Conservation (phyloP, 92 coral and sea anemone species). For the Meandrina meandrites region DNA sequence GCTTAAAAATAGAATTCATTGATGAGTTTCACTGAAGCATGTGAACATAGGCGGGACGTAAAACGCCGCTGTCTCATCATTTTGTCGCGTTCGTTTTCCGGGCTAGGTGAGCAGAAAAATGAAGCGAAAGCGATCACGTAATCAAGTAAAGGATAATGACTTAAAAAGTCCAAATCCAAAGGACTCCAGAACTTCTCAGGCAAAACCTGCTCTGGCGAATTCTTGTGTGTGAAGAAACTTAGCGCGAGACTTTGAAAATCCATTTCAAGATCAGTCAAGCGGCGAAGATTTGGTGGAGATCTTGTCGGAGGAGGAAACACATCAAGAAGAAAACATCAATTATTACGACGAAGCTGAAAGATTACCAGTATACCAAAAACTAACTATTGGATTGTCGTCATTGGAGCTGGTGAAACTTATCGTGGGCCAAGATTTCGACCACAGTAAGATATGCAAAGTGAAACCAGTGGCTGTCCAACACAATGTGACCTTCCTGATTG, state of each 20-base stretch:
- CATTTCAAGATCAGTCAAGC: conserved; percentile 26
- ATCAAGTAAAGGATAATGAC: conserved; percentile 4
- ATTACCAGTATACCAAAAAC: background rate
- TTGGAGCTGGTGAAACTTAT: background rate
- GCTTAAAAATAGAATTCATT: conserved; percentile 8
- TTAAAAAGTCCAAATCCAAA: conserved; percentile 17
- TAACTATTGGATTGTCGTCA: background rate
- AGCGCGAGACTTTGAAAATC: conserved; percentile 29
- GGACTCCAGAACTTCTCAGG: conserved; percentile 1
- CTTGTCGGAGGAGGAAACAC: conserved; percentile 19
- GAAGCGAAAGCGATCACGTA: background rate
- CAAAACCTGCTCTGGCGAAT: conserved; percentile 17
- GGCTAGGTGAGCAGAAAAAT: background rate
- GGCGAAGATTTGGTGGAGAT: conserved; percentile 23
- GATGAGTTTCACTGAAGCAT: conserved; percentile 6
- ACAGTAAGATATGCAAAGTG: background rate
- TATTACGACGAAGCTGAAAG: conserved; percentile 12
- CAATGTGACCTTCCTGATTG: background rate
- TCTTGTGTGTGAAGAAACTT: conserved; percentile 23
- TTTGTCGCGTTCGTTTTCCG: background rate
- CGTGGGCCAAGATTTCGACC: background rate
- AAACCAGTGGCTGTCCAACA: too few relatives aligned
- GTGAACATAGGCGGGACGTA: conserved; percentile 12
- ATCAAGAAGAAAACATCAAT: conserved; percentile 9
- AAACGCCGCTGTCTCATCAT: background rate